Evolutionary conservation across 2,797 vertebrate species (phyloP).

Genomic region (Cetoscarus ocellatus): DNA sequence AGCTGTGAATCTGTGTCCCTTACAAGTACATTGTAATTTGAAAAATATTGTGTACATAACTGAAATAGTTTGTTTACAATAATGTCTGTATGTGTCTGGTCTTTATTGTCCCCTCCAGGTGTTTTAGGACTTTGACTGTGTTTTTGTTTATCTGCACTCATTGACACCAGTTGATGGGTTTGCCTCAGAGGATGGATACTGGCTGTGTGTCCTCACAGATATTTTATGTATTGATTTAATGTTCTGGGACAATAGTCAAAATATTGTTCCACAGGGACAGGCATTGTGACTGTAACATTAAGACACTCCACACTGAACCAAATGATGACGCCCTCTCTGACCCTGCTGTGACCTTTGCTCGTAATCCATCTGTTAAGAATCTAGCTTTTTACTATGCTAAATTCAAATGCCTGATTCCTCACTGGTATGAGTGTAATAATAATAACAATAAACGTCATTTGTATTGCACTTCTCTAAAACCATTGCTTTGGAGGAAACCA

Average conservation of each 20-base stretch:
- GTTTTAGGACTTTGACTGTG: background rate
- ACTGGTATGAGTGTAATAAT: conserved; percentile 52
- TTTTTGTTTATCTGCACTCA: conserved; percentile 17
- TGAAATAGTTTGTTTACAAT: conserved; percentile 11
- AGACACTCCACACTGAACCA: conserved; percentile 10
- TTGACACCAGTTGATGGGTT: conserved; percentile 13
- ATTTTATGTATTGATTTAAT: conserved; percentile 58
- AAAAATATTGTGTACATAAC: conserved; percentile 5
- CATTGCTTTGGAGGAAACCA: conserved; percentile 40
- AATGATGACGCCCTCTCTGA: conserved; percentile 44
- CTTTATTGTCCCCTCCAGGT: conserved; percentile 21
- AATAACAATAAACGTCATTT: conserved; percentile 54
- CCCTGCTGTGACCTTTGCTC: conserved; percentile 48
- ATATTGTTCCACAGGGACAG: conserved; percentile 53
- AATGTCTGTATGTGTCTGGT: conserved; percentile 1
- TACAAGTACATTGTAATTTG: background rate
- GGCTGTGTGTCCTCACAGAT: conserved; percentile 37
- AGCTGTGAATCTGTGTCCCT: conserved; percentile 2
- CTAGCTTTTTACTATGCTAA: conserved; percentile 37
- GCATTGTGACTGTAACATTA: conserved; percentile 17
- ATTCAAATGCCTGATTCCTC: conserved; percentile 48
- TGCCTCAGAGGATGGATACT: conserved; percentile 27
- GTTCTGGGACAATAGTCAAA: conserved; percentile 43
- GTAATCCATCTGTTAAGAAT: conserved; percentile 50
- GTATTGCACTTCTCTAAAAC: conserved; percentile 42